Evolutionary conservation across 2,888 invertebrate genomes (phyloP).

Genomic region (Caenorhabditis panamensis): DNA sequence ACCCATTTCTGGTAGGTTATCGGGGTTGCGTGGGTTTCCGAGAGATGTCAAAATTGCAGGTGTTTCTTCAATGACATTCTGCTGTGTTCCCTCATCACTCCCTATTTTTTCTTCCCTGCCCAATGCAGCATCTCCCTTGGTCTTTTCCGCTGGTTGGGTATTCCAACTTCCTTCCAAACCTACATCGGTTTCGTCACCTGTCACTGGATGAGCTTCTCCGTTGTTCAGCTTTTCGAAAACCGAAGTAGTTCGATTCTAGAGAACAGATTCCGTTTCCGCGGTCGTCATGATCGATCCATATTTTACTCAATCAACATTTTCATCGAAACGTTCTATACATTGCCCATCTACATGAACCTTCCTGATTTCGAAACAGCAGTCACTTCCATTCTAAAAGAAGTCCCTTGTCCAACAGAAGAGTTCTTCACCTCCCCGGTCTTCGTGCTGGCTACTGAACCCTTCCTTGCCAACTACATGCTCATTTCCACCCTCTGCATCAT

Average conservation of each 20-base stretch:
- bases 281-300: neutral
- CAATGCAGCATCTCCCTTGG: neutral
- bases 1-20: constrained; percentile 2
- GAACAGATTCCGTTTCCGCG: neutral
- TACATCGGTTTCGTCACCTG: neutral
- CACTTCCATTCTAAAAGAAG: neutral
- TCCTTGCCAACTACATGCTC: neutral
- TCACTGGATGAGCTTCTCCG: constrained; percentile 3
- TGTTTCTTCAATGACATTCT: neutral
- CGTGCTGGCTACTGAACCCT: neutral
- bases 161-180: neutral
- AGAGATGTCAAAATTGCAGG: neutral
- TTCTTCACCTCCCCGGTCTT: constrained; percentile 7
- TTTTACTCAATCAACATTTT: neutral
- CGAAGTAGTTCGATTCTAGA: constrained; percentile 6
- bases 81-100: constrained; percentile 11
- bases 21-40: too few species aligned
- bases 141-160: neutral
- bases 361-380: neutral
- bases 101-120: constrained; percentile 5
- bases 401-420: constrained; percentile 6
- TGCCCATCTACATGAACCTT: neutral
- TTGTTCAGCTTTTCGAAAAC: neutral
- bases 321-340: neutral
- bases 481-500: neutral